Evolutionary conservation across 2,888 invertebrate genomes (phyloP), one percentile per base, ranked within the genome.

Genomic region (Rotaria magnacalcarata): DNA sequence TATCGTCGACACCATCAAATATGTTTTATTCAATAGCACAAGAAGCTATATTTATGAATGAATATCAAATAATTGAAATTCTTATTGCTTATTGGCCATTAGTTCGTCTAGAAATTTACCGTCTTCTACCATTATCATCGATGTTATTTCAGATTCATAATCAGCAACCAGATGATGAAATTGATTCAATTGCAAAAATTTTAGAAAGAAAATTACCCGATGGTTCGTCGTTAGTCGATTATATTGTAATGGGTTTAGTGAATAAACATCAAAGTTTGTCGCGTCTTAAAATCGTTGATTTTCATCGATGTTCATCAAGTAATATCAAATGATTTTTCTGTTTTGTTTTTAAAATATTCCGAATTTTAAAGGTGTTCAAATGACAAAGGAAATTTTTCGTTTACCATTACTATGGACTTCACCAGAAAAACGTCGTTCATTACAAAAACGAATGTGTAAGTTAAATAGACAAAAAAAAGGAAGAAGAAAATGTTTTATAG

Each of bases 371-470:
- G 84, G 43, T 60, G 43, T 54, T 56, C 84, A 60, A 54, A 58
- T 84, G 84, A 84, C 84, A 0, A 56, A 60, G 54, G 84, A 84
- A 84, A 0, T 84, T 2, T 84, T 41, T 58, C 84, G 58, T 84
- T 60, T 84, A 43, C 58, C 84, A 14, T 60, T 84, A 41, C 8
- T 84, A 43, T 84, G 84, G 84, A 58, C n/a, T 11, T 8, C 56
- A 41, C 84, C 84, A 10, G 27, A 50, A 43, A 21, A 27, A 58
- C 84, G 84, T 41, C 24, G 4, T 54, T 27, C 54, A 41, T 21
- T 58, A 84, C 56, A 60, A 84, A 84, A 52, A 43, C 52, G 84
- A 84, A 84, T 84, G 56, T 84, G 58, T 60, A 60, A 41, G 84
- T 84, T 54, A 7, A 84, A 41, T 0, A n/a, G 7, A n/a, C 4